Base-by-base conservation (phyloP, 2,113 vertebrate species). In the Danionella cerebrum region DNA sequence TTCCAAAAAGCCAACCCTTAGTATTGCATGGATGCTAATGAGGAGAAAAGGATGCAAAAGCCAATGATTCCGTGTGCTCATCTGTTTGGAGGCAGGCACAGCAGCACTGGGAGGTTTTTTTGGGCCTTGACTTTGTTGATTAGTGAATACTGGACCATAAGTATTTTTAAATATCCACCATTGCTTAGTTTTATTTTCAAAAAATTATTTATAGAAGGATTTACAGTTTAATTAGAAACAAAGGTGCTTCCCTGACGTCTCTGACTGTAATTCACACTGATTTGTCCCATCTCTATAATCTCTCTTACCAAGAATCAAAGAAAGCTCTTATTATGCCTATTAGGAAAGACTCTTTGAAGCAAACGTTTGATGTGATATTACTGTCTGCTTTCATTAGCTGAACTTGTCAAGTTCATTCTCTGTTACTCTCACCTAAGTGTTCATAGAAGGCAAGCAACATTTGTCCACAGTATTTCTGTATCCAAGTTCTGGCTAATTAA, bases 321-420 rank as follows among this genome's bases (percentile, higher is more conserved):
- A 85, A 83, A 76, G 72, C 67, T 70, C 79, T 84, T 85, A 90
- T 89, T 89, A 88, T 62, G 76, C 66, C 85, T 86, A 89, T 88
- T 89, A 86, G 65, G 74, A 79, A 75, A 71, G 45, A 62, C 73
- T 63, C 12, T 33, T 63, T 86, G 85, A 89, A 76, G 42, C 44
- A 35, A 73, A 82, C 86, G 85, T 90, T 90, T 90, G 85, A 90
- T 87, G 85, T 90, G 67, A 84, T 70, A 82, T 84, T 84, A 85
- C 78, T 68, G 73, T 81, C 85, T 70, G 67, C 72, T 79, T 79
- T 80, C 81, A 87, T 89, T 88, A 88, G 79, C 38, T 51, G 57
- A 72, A 57, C 81, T 70, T 84, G 85, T 87, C 85, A 84, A 62
- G 70, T 69, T 78, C 22, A 69, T 76, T 88, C 73, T 64, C 54